A percentile compares a stretch with the other conserved stretches of the same genome.
Evolutionary conservation across 2,888 invertebrate genomes (phyloP).

Genomic region (Diploptera punctata): DNA sequence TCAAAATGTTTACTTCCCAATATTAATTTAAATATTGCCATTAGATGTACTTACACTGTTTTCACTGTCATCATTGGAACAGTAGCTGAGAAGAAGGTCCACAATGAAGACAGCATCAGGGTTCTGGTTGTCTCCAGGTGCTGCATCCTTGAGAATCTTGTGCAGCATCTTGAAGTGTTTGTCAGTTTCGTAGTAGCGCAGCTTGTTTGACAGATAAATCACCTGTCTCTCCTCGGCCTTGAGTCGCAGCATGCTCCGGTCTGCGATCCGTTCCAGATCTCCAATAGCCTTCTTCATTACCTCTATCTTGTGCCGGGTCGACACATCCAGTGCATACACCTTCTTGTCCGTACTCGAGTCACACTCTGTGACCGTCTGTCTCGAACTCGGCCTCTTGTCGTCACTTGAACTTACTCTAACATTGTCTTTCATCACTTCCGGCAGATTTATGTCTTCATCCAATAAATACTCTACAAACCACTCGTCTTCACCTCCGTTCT

Average conservation of each 20-base stretch:
- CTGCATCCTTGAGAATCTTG: conserved; percentile 1
- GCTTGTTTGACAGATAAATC: conserved; percentile 1
- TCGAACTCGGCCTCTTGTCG: background rate
- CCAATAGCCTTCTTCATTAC: conserved; percentile 21
- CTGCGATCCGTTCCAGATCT: conserved; percentile 2
- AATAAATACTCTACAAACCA: conserved; percentile 7
- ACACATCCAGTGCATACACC: background rate
- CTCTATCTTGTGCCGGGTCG: background rate
- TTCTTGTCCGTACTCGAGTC: conserved; percentile 7
- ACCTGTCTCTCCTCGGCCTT: conserved; percentile 18
- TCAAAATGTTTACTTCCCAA: too few species aligned
- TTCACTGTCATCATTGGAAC: background rate
- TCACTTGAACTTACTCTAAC: background rate
- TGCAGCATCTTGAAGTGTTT: background rate
- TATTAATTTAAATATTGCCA: too few species aligned
- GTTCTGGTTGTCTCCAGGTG: conserved; percentile 9
- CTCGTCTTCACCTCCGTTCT: background rate
- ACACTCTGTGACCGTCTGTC: background rate
- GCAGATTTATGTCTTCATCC: background rate
- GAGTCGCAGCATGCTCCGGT: background rate
- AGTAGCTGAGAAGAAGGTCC: conserved; percentile 18
- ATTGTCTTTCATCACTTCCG: background rate
- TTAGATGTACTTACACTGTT: background rate
- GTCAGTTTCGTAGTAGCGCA: conserved; percentile 1
- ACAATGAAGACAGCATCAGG: conserved; percentile 11